Evolutionary conservation across 2,797 vertebrate genomes (phyloP).

Genomic region (Cuculus canorus): DNA sequence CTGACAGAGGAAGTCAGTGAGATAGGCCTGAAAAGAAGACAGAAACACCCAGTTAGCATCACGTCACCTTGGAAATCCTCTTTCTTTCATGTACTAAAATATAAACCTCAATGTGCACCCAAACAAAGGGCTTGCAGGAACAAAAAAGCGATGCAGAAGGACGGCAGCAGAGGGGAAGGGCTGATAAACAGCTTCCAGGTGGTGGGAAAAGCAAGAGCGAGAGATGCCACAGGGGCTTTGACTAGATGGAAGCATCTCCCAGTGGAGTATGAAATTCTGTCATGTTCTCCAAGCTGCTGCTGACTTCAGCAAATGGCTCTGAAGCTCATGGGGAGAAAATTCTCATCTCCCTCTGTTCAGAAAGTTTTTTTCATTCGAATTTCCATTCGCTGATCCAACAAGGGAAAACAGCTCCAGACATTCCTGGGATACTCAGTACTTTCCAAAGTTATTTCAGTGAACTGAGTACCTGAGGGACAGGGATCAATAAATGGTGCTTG

Average conservation of each 20-base stretch:
- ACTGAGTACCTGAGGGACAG: background rate
- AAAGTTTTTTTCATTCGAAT: background rate
- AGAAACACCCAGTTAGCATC: constrained; percentile 20
- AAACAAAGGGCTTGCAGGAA: fast-evolving
- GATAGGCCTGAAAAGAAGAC: constrained; percentile 85
- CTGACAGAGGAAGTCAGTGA: constrained; percentile 97
- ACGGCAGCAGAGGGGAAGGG: background rate
- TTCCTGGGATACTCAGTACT: background rate
- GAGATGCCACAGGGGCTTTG: background rate
- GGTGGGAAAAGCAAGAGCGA: background rate
- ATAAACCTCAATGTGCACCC: background rate
- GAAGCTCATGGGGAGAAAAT: background rate
- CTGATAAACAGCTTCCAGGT: background rate
- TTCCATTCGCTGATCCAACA: background rate
- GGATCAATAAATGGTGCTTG: background rate
- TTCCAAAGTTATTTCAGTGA: background rate
- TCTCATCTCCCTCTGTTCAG: background rate
- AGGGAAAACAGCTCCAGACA: background rate
- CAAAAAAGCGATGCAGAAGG: background rate
- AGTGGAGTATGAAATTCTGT: background rate
- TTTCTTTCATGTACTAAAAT: background rate
- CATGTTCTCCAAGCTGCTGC: background rate
- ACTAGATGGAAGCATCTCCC: background rate
- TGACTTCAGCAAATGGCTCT: background rate
- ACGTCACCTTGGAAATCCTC: background rate